Evolutionary conservation across 2,888 invertebrate species (phyloP), one percentile per base, ranked within the genome.

Genomic region (Xiphydria camelus): DNA sequence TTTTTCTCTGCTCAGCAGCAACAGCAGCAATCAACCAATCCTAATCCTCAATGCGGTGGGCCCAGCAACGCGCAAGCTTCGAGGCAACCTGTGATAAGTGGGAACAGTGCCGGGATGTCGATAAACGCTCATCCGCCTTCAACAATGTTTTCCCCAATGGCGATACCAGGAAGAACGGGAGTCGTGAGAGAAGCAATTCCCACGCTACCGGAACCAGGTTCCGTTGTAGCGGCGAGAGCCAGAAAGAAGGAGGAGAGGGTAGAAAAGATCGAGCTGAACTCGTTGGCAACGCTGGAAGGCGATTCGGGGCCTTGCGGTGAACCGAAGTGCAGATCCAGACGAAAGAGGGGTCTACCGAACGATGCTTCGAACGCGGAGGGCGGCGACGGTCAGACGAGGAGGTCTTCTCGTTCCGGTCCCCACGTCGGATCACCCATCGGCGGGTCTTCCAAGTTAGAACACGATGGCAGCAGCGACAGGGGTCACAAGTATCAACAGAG

Each of bases 241-340:
- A 49, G 52, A 14, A 55, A 51, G 18, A 54, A 51, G 41, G 50
- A 53, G 4, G 53, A 61, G 4, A 51, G 55, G 10, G 12, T 17
- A 18, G 54, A 57, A 5, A 53, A 49, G 23, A 34, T 41, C 14
- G 63, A 60, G 19, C 17, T 49, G n/a, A n/a, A n/a, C n/a, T n/a
- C n/a, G n/a, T n/a, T n/a, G n/a, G n/a, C n/a, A n/a, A n/a, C n/a
- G n/a, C n/a, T n/a, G n/a, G n/a, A n/a, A n/a, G n/a, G n/a, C n/a
- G n/a, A n/a, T n/a, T n/a, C n/a, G n/a, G 60, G 64, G 19, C 67
- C 67, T 25, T 65, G 67, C 34, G 62, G 62, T 2, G 62, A 68
- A 15, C 49, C 59, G 0, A 55, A 38, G 31, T 68, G 66, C 40
- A 61, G 49, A 39, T 59, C 67, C 1, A 60, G 58, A 39, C 47